phyloP scores from a whole-genome alignment of 2,113 vertebrate species.

The Lipotes vexillifer region DNA sequence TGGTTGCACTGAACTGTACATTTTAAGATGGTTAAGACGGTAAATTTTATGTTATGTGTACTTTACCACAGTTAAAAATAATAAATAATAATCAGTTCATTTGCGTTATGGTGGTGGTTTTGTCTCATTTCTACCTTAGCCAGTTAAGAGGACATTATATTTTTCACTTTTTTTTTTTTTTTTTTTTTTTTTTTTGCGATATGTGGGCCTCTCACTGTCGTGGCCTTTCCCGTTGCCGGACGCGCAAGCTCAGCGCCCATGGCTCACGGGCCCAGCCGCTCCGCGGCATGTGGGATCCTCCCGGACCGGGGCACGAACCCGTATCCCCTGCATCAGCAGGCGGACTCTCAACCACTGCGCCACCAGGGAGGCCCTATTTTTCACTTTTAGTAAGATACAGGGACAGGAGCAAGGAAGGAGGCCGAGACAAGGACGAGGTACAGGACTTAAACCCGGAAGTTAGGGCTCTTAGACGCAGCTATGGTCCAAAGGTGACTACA shows the following conservation, averaged over 20 bases:
- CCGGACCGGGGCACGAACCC: too few species aligned
- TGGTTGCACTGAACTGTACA: too few species aligned
- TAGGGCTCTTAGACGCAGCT: background rate
- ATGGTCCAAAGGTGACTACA: background rate
- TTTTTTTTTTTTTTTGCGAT: too few species aligned
- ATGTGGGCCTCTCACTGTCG: too few species aligned
- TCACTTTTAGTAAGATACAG: background rate
- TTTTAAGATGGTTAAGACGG: background rate
- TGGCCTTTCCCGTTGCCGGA: too few species aligned
- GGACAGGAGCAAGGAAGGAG: background rate
- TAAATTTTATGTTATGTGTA: background rate
- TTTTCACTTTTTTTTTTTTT: background rate
- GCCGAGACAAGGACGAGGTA: background rate
- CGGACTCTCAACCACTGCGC: too few species aligned
- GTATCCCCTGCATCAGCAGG: too few species aligned
- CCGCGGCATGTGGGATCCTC: too few species aligned
- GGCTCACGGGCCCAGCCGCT: too few species aligned
- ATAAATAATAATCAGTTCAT: background rate
- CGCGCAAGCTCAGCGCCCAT: too few species aligned
- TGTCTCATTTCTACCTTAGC: background rate
- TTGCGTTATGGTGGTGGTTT: background rate
- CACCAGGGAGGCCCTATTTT: too few species aligned
- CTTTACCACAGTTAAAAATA: background rate
- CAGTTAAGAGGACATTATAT: background rate
- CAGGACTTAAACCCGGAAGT: background rate